These are phyloP conservation scores for Leptocoma aspasia DNA, from an alignment of 2,113 vertebrate species.

Conservation along the genomic window DNA sequence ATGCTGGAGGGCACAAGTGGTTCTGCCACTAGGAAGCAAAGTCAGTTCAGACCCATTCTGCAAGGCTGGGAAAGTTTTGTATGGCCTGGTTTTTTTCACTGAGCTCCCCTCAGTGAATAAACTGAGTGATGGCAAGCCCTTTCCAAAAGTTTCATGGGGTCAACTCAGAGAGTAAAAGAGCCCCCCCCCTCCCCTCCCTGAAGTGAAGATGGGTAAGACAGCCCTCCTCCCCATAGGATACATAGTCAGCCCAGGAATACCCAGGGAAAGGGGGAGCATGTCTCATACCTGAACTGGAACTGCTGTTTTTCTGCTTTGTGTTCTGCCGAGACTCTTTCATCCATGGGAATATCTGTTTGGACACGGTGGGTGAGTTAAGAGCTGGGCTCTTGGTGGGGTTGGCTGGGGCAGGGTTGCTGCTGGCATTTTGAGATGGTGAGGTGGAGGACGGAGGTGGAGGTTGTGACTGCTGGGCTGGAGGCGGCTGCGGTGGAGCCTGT, in stretches of 20 bases:
- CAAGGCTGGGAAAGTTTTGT: not conserved
- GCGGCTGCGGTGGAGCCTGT: constrained; percentile 67
- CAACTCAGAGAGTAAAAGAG: not conserved
- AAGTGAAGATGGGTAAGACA: not conserved
- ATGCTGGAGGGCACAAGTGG: not conserved
- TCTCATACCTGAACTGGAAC: constrained; percentile 93
- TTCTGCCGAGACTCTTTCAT: constrained; percentile 99
- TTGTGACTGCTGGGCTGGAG: constrained; percentile 76
- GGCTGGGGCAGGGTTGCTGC: constrained; percentile 78
- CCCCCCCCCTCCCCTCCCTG: not conserved
- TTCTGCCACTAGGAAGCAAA: not conserved
- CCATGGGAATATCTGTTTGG: constrained; percentile 98
- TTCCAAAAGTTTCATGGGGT: not conserved
- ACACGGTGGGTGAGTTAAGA: constrained; percentile 83
- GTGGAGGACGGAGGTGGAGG: constrained; percentile 79
- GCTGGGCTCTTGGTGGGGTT: constrained; percentile 79
- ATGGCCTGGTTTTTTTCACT: not conserved
- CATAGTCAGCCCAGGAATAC: not conserved
- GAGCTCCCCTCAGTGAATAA: not conserved
- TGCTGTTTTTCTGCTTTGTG: constrained; percentile 95
- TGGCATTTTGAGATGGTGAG: constrained; percentile 86
- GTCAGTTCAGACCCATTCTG: not conserved
- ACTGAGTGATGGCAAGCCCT: not conserved
- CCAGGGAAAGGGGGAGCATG: not conserved
- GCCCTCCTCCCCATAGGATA: fast-evolving